Evolutionary conservation across 1,140 invertebrate species (phyloP).

Genomic region (Lasaia peninsularis): DNA sequence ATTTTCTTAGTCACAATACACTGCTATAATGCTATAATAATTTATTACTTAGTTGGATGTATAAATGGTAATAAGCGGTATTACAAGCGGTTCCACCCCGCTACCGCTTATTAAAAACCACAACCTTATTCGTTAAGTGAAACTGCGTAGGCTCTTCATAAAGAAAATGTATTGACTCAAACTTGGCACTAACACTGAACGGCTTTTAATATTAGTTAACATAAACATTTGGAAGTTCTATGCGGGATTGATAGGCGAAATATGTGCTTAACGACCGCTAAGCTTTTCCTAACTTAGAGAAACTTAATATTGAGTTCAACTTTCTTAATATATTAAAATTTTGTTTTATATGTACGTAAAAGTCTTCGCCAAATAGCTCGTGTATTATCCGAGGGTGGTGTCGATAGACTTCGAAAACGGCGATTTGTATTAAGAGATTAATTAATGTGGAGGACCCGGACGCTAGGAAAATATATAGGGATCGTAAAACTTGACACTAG

Average conservation of each 20-base stretch:
- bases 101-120: background rate
- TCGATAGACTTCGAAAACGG: too few relatives aligned
- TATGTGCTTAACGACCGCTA: slow-evolving; percentile 6
- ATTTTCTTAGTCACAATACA: too few relatives aligned
- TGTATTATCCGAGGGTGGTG: too few relatives aligned
- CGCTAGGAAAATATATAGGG: too few relatives aligned
- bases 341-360: slow-evolving; percentile 1
- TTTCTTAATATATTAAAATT: slow-evolving; percentile 4
- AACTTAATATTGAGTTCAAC: slow-evolving; percentile 5
- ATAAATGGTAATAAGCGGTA: too few relatives aligned
- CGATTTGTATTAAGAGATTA: too few relatives aligned
- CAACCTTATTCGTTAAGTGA: slow-evolving; percentile 1
- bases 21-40: too few relatives aligned
- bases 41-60: too few relatives aligned
- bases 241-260: slow-evolving; percentile 1
- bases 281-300: background rate
- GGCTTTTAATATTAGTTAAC: slow-evolving; percentile 8
- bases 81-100: too few relatives aligned
- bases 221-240: background rate
- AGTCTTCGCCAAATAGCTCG: too few relatives aligned
- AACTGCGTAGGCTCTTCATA: background rate
- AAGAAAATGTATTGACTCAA: slow-evolving; percentile 11
- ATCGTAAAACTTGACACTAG: too few relatives aligned
- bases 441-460: too few relatives aligned
- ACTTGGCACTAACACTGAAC: background rate